phyloP scores from a whole-genome alignment of 1,140 invertebrate species.

The Anastatus disparis region DNA sequence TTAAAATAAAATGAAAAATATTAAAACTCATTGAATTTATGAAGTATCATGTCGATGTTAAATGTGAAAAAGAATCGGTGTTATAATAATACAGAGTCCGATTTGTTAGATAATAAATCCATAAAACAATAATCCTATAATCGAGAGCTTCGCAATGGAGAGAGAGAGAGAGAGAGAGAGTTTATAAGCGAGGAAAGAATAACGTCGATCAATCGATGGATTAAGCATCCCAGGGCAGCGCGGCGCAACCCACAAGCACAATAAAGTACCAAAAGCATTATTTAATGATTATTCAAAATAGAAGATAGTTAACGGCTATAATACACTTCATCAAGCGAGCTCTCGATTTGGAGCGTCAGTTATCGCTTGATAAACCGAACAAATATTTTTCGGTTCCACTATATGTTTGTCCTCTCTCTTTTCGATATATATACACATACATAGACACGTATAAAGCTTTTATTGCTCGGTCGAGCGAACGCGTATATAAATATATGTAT shows the following conservation, averaged over 20 bases:
- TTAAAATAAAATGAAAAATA: too few relatives aligned
- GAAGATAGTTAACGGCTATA: slow-evolving; percentile 14
- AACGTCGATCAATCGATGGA: slow-evolving; percentile 4
- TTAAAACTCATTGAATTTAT: too few relatives aligned
- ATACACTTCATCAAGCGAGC: neutral
- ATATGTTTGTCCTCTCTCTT: neutral
- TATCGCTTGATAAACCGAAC: slow-evolving; percentile 21
- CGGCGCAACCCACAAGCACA: neutral
- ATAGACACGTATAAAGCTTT: neutral
- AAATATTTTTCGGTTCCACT: slow-evolving; percentile 26
- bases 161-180: too few relatives aligned
- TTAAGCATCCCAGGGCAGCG: neutral
- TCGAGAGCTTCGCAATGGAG: too few relatives aligned
- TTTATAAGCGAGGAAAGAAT: too few relatives aligned
- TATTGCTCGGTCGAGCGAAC: too few relatives aligned
- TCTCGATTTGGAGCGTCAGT: neutral
- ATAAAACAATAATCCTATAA: too few relatives aligned
- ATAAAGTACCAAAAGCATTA: neutral
- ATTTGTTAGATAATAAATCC: too few relatives aligned
- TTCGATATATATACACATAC: neutral
- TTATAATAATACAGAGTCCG: too few relatives aligned
- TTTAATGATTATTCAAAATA: slow-evolving; percentile 6
- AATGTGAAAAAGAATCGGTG: too few relatives aligned
- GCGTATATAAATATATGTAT: neutral
- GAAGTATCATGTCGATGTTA: too few relatives aligned